Evolutionary conservation across 1,140 invertebrate species (phyloP), one percentile per base, ranked within the genome.

Genomic region (Cephus cinctus): DNA sequence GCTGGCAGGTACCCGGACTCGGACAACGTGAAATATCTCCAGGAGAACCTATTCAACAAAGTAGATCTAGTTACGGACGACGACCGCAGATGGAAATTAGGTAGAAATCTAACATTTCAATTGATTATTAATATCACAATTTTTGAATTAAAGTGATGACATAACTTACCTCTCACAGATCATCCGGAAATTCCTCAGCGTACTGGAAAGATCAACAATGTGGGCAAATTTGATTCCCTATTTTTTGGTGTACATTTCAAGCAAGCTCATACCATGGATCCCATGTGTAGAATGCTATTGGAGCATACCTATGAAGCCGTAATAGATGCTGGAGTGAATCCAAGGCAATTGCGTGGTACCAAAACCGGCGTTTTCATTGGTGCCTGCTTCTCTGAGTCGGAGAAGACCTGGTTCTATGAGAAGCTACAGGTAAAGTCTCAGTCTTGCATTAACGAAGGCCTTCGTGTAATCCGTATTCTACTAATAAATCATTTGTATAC

Each of bases 1-100:
- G 83, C 92, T 1, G 93, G 94, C 9, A 81, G 86, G 62, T 94
- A 94, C 73, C 94, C 95, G 0, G 86, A 94, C 55, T 91, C 88
- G 0, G 80, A 87, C 27, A 90, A 89, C 64, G 80, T 96, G 23
- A 67, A 80, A 12, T 83, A 92, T 55, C 88, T 96, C 34, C 77
- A 83, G 39, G 82, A 94, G 34, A 89, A 94, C 67, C 78, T 98
- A 0, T 77, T 84, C 53, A 79, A 80, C 22, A 78, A 88, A 67
- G 83, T 88, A n/a, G 90, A 95, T 63, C 80, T 95, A 64, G 81
- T 94, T 15, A 87, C 88, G 2, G 85, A 83, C 6, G 89, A 92
- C 59, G 81, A 82, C 44, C 76, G 86, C 12, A 80, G 92, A 49
- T 94, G 90, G 90, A 81, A 83, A 59, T 69, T 80, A 47, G 83